Percentiles rank a stretch among this genome's conserved stretches.
phyloP scores from a whole-genome alignment of 2,888 invertebrate species.

The Amblyjoppa proteus region DNA sequence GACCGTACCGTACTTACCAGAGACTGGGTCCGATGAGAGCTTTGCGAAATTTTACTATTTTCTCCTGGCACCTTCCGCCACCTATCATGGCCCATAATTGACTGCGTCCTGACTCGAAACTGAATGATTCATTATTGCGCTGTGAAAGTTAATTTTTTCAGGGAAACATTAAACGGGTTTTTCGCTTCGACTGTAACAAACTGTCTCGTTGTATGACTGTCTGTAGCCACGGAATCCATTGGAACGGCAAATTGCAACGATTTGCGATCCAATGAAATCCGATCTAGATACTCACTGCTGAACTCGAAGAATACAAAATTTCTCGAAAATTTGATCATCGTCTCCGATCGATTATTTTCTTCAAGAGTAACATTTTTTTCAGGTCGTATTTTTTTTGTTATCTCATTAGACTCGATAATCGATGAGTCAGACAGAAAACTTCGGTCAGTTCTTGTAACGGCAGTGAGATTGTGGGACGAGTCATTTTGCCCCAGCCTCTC shows the following conservation, averaged over 20 bases:
- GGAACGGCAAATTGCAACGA: not conserved
- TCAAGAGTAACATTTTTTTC: not conserved
- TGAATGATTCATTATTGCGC: not conserved
- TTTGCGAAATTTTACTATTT: conserved; percentile 19
- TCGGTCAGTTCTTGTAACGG: not conserved
- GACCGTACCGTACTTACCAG: not conserved
- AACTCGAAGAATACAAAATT: not conserved
- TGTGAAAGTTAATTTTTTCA: not conserved
- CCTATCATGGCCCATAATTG: conserved; percentile 19
- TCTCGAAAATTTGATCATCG: not conserved
- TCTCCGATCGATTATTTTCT: not conserved
- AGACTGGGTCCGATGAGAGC: conserved; percentile 1
- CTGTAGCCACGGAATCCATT: not conserved
- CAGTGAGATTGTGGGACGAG: not conserved
- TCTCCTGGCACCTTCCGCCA: not conserved
- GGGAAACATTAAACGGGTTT: not conserved
- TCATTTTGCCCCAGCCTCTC: not conserved
- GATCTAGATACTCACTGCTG: not conserved
- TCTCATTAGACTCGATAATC: no score
- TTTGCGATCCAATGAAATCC: no score
- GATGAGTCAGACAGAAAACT: not conserved
- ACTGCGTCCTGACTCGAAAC: not conserved
- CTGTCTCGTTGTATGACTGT: not conserved
- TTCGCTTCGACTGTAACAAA: not conserved
- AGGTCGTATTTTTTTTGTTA: not conserved